Evolutionary conservation across 1,140 invertebrate species (phyloP), one percentile per base, ranked within the genome.

Genomic region (Papilio aristodemus): DNA sequence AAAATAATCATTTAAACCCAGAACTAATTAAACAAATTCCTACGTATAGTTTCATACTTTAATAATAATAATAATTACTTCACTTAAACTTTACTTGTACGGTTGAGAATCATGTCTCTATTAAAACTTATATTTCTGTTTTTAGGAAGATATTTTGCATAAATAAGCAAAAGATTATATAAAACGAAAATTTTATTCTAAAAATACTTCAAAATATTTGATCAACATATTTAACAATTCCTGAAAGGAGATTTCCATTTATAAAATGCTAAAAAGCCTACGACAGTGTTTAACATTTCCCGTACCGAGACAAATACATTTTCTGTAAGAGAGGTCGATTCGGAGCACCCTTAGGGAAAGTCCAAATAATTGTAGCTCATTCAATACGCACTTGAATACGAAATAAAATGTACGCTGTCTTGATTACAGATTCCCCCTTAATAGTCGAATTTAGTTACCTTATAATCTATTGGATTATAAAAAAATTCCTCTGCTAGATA

Each of bases 281-380:
- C n/a, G 25, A 46, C 39, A 64, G 14, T 41, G 22, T 46, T 64
- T 46, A 64, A 64, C 62, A 46, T 64, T 63, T 41, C 17, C 17
- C 13, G 38, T 27, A 27, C 22, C 62, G 62, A 64, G 62, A 64
- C 41, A 64, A 63, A 64, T 64, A 43, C 39, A 27, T 64, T 64
- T 59, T 46, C 25, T 10, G 27, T 22, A 64, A 43, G 62, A 64
- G 62, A 43, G 62, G 62, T 64, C 41, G 62, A 64, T 64, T 64
- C 46, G 10, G 62, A 64, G 62, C 38, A 64, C 62, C 41, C 62
- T 64, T 64, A 64, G 37, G 60, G 19, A 46, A 64, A 64, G 41
- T 59, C 22, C 62, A 64, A 46, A 64, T 64, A 64, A 64, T 43
- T 64, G 62, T 64, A 43, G 62, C 62, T 39, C 25, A 64, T 46